Evolutionary conservation across 1,140 invertebrate species (phyloP).

Genomic region (Zaprionus tsacasi): DNA sequence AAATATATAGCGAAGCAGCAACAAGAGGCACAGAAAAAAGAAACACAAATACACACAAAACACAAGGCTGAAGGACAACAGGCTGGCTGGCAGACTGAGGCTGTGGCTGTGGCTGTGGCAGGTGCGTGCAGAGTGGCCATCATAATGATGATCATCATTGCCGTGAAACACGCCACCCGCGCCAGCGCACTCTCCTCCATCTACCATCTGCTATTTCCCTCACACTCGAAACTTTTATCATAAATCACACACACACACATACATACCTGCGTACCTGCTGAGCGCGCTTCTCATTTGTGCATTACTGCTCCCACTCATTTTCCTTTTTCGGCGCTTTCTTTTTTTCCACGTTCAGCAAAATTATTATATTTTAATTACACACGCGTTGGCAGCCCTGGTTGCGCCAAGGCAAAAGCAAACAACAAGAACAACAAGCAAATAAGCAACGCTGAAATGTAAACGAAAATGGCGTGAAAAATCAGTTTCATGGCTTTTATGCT

Average conservation of each 20-base stretch:
- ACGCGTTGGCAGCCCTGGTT: conserved; percentile 57
- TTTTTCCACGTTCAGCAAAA: conserved; percentile 64
- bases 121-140: conserved; percentile 77
- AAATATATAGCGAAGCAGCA: conserved; percentile 25
- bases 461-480: conserved; percentile 83
- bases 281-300: conserved; percentile 4
- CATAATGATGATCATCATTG: conserved; percentile 67
- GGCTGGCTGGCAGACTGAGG: not conserved
- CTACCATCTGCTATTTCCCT: not conserved
- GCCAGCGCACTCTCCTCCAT: not conserved
- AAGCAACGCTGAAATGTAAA: conserved; percentile 72
- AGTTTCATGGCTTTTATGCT: conserved; percentile 82
- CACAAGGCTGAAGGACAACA: conserved; percentile 59
- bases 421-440: conserved; percentile 33
- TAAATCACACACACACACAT: conserved; percentile 51
- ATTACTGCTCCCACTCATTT: too few species aligned
- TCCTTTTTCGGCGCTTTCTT: conserved; percentile 33
- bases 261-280: not conserved
- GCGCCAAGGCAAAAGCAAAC: conserved; percentile 51
- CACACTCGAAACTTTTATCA: conserved; percentile 70
- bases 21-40: conserved; percentile 19
- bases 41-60: conserved; percentile 10
- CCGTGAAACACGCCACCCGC: conserved; percentile 42
- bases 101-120: conserved; percentile 20
- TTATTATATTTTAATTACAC: conserved; percentile 83